Conservation (phyloP, 1,140 invertebrate genomes). For the Micrasema longulum region DNA sequence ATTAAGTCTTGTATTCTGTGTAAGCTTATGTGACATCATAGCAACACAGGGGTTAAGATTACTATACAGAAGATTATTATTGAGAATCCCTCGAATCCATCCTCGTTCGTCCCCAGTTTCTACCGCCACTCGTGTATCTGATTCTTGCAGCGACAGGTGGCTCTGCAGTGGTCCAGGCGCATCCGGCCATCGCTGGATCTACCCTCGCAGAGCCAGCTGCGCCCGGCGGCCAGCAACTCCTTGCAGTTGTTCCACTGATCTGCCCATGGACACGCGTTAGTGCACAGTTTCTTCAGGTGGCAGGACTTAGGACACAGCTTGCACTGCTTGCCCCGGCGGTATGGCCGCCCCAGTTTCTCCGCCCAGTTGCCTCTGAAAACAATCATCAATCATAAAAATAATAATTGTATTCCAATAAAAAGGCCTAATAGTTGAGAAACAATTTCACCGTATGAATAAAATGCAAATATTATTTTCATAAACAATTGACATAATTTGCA, state of each 20-base stretch:
- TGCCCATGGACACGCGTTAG: conserved; percentile 77
- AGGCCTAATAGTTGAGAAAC: too few species aligned
- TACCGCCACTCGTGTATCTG: conserved; percentile 61
- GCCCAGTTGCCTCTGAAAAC: conserved; percentile 77
- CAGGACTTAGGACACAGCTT: conserved; percentile 75
- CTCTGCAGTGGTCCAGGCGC: conserved; percentile 72
- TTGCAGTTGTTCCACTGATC: conserved; percentile 82
- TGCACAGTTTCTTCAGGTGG: conserved; percentile 72
- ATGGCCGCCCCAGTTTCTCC: conserved; percentile 73
- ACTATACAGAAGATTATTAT: too few species aligned
- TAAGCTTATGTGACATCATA: too few species aligned
- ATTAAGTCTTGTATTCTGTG: too few species aligned
- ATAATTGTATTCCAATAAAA: too few species aligned
- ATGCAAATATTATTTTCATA: too few species aligned
- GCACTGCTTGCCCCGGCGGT: conserved; percentile 75
- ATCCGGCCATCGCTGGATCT: conserved; percentile 69
- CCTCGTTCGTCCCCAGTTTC: too few species aligned
- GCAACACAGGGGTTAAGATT: too few species aligned
- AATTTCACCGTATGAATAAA: too few species aligned
- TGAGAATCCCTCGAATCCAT: too few species aligned
- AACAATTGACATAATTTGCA: too few species aligned
- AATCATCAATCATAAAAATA: conserved; percentile 48
- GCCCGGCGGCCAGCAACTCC: conserved; percentile 71
- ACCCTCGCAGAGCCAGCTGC: conserved; percentile 73
- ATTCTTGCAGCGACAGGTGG: conserved; percentile 77